Evolutionary conservation across 2,888 invertebrate genomes (phyloP).

Genomic region (Tolmerus cingulatus): DNA sequence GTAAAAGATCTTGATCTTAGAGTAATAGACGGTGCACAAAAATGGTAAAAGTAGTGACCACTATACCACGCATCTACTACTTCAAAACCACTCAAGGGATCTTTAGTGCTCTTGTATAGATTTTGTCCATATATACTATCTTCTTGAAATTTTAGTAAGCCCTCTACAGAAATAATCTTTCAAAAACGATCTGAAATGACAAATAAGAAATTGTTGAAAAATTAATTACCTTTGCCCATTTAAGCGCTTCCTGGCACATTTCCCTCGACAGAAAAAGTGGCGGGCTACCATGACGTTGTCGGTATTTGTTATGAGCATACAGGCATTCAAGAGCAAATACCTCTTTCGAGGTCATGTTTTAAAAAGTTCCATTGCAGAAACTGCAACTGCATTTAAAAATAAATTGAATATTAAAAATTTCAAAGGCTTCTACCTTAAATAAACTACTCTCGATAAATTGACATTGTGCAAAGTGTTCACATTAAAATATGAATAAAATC

Average conservation of each 20-base stretch:
- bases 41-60: constrained; percentile 75
- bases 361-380: background rate
- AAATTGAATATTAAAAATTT: background rate
- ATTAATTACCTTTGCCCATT: constrained; percentile 72
- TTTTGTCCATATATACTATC: constrained; percentile 65
- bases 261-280: constrained; percentile 72
- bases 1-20: constrained; percentile 81
- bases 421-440: background rate
- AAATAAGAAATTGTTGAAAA: background rate
- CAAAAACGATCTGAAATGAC: background rate
- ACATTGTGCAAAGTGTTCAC: background rate
- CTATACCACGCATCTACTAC: constrained; percentile 84
- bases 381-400: background rate
- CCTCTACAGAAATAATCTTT: background rate
- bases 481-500: background rate
- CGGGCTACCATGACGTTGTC: constrained; percentile 74
- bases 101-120: constrained; percentile 77
- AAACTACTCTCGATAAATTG: background rate
- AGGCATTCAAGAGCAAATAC: constrained; percentile 50
- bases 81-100: constrained; percentile 71
- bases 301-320: constrained; percentile 72
- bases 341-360: background rate
- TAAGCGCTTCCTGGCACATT: constrained; percentile 72
- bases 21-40: constrained; percentile 69
- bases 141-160: background rate